Conservation (phyloP, 2,888 invertebrate genomes). For the Mythimna impura region DNA sequence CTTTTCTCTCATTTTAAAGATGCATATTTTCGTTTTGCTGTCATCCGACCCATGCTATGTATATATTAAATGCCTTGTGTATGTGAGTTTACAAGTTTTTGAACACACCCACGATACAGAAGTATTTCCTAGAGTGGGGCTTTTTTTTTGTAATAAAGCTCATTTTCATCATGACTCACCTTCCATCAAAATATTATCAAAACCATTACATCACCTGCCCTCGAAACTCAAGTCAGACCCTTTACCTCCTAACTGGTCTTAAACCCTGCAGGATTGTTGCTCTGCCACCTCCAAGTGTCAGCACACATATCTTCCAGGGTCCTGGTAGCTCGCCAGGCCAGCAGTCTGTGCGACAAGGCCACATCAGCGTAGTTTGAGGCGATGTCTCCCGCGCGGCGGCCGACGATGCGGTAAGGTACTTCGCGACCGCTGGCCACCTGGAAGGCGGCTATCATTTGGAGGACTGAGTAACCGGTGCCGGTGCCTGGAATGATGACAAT, state of each 20-base stretch:
- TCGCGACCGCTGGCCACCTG: constrained; percentile 93
- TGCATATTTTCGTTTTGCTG: no score
- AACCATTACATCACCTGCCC: background rate
- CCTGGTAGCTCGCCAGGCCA: constrained; percentile 96
- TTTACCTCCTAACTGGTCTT: constrained; percentile 55
- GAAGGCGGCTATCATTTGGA: constrained; percentile 96
- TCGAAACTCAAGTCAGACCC: background rate
- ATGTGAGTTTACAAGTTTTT: no score
- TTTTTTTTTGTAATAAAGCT: background rate
- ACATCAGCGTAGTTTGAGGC: constrained; percentile 96
- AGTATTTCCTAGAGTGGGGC: background rate
- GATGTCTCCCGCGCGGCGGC: constrained; percentile 95
- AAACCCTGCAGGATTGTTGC: constrained; percentile 94
- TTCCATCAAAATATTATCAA: background rate
- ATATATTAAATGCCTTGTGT: no score
- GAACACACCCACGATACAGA: no score
- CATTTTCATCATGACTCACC: background rate
- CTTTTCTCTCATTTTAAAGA: no score
- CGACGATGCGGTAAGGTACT: constrained; percentile 93
- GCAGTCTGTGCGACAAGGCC: constrained; percentile 92
- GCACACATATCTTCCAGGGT: constrained; percentile 95
- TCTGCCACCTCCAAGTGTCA: constrained; percentile 97
- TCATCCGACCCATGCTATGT: no score
- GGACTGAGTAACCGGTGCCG: constrained; percentile 95
- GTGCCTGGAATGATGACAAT: constrained; percentile 85